Evolutionary conservation across 2,797 vertebrate genomes (phyloP), one percentile per base, ranked within the genome.

Genomic region (Argyrosomus regius): DNA sequence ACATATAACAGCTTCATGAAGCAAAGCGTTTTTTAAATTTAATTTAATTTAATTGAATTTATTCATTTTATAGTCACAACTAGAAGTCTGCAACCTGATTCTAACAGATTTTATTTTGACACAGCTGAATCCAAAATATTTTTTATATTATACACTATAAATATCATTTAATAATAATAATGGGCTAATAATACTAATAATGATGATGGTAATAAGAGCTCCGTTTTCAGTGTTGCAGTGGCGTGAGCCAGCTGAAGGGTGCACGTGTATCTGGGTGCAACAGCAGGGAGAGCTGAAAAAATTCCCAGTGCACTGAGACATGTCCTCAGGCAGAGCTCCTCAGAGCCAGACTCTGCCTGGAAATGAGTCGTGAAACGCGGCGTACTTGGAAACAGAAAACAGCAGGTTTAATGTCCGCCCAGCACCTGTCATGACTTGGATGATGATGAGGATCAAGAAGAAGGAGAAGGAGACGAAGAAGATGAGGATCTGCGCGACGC

Each of bases 331-430:
- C 86, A 39, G 59, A 77, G 43, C 26, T 75, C 67, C 68, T 71
- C 74, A 7, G 50, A 82, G 75, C 82, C 83, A 82, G 53, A 77
- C 48, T 81, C 69, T 53, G 82, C 17, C 68, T 88, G 85, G 75
- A 88, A 87, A 85, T 80, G 81, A 89, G 71, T 80, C 64, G 78
- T 75, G 87, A 86, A 91, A 76, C 75, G 5, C 65, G 71, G 67
- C 77, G 61, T 6, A 76, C 70, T 78, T 75, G 77, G 80, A 88
- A 52, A 62, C 77, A 77, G 86, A 78, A 80, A 83, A 80, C 82
- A 87, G 83, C 89, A 84, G 81, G 87, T 91, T 85, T 88, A 75
- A 88, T 78, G 87, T 91, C 85, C 63, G 61, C 75, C 58, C 82
- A 80, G 81, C 89, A 86, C 85, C 90, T 89, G 91, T 83, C 86